phyloP scores from a whole-genome alignment of 2,797 vertebrate species.

The Echeneis naucrates region DNA sequence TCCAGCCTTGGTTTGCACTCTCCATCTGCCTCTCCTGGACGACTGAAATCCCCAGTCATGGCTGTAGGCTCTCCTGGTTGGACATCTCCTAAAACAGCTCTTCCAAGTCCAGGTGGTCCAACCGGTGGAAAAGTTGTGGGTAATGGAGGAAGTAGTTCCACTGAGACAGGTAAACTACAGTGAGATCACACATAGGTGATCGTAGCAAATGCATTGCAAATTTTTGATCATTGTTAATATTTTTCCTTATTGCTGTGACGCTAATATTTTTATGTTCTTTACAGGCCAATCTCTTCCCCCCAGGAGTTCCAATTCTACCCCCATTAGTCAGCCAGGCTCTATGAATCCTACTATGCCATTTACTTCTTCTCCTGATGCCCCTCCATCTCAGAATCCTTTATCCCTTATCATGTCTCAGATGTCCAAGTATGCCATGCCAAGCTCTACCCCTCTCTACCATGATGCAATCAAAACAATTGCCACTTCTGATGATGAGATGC shows the following conservation, averaged over 20 bases:
- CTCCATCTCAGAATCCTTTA: slow-evolving; percentile 94
- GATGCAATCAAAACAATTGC: slow-evolving; percentile 99
- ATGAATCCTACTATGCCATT: slow-evolving; percentile 92
- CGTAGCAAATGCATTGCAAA: background rate
- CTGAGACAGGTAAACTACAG: slow-evolving; percentile 88
- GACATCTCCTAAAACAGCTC: slow-evolving; percentile 90
- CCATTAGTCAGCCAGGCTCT: slow-evolving; percentile 88
- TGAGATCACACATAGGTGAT: background rate
- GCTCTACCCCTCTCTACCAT: slow-evolving; percentile 97
- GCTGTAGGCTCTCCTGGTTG: slow-evolving; percentile 93
- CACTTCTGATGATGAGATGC: slow-evolving; percentile 96
- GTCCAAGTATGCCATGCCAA: slow-evolving; percentile 99
- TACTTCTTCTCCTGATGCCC: slow-evolving; percentile 90
- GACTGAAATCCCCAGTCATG: slow-evolving; percentile 93
- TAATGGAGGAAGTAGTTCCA: slow-evolving; percentile 82
- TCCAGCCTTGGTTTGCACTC: slow-evolving; percentile 91
- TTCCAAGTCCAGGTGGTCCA: slow-evolving; percentile 92
- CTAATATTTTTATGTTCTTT: slow-evolving; percentile 41
- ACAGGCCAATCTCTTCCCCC: slow-evolving; percentile 85
- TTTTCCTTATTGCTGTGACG: slow-evolving; percentile 17
- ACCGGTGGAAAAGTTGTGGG: slow-evolving; percentile 80
- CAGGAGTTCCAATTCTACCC: slow-evolving; percentile 90
- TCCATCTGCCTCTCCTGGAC: slow-evolving; percentile 91
- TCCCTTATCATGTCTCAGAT: slow-evolving; percentile 99
- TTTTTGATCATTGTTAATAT: background rate